A percentile compares a stretch with the other conserved stretches of the same genome.
phyloP scores from a whole-genome alignment of 2,113 vertebrate species.

The Pavo muticus region DNA sequence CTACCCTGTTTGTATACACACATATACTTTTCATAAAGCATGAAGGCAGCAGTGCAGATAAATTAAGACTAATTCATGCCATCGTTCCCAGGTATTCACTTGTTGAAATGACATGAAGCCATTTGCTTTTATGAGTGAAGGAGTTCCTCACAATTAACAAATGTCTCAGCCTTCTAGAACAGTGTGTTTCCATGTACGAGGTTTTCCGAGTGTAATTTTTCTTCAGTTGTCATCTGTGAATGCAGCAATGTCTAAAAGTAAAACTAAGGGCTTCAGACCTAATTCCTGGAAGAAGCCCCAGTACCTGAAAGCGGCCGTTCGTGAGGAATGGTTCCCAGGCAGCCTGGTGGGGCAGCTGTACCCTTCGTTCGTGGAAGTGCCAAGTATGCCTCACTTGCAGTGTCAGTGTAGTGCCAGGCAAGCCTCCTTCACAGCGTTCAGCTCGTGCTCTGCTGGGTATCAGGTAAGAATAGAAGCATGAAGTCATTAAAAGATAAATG shows the following conservation, averaged over 20 bases:
- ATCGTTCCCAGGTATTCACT: conserved; percentile 47
- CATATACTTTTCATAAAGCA: conserved; percentile 51
- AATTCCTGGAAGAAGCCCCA: conserved; percentile 21
- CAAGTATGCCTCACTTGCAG: rapidly evolving
- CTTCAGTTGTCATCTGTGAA: neutral
- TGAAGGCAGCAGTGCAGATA: conserved; percentile 42
- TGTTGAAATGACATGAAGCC: conserved; percentile 26
- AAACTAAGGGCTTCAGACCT: neutral
- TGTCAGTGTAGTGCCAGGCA: neutral
- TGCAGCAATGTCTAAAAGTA: neutral
- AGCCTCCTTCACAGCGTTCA: neutral
- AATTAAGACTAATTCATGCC: conserved; percentile 58
- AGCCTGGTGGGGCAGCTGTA: neutral
- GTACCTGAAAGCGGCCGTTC: neutral
- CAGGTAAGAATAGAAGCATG: neutral
- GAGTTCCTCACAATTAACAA: conserved; percentile 46
- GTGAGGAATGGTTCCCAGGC: neutral
- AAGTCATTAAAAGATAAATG: neutral
- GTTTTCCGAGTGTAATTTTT: neutral
- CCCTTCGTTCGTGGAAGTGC: neutral
- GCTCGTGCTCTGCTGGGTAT: neutral
- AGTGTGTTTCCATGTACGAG: neutral
- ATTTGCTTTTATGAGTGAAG: conserved; percentile 52
- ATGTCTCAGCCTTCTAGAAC: conserved; percentile 29
- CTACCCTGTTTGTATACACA: conserved; percentile 40